Evolutionary conservation across 2,888 invertebrate genomes (phyloP).

Genomic region (Oscheius sp.): DNA sequence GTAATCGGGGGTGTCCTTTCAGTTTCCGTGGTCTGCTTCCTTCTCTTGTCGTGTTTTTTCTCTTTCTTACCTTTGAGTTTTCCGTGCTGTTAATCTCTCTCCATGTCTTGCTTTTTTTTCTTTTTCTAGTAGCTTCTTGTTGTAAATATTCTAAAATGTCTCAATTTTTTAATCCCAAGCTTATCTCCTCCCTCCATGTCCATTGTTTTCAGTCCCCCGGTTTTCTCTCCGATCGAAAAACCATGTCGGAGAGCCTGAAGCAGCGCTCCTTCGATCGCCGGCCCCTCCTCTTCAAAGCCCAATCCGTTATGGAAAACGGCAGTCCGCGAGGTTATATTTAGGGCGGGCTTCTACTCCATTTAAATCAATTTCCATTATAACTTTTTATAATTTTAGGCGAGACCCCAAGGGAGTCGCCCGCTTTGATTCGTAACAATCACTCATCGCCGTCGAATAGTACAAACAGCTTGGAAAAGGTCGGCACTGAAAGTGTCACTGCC

Average conservation of each 20-base stretch:
- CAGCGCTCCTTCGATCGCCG: constrained; percentile 46
- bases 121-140: not conserved
- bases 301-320: constrained; percentile 63
- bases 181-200: not conserved
- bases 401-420: constrained; percentile 46
- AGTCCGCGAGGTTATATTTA: constrained; percentile 44
- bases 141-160: no score
- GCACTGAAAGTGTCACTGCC: constrained; percentile 63
- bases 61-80: constrained; percentile 7
- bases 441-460: constrained; percentile 50
- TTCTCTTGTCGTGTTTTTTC: not conserved
- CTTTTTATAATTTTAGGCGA: constrained; percentile 43
- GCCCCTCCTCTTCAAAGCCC: constrained; percentile 68
- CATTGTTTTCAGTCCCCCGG: constrained; percentile 39
- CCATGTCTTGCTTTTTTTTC: constrained; percentile 1
- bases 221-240: constrained; percentile 26
- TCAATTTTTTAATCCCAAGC: no score
- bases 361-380: not conserved
- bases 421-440: constrained; percentile 11
- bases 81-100: constrained; percentile 7
- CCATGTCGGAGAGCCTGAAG: constrained; percentile 28
- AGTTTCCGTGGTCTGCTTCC: not conserved
- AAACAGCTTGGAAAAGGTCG: constrained; percentile 46
- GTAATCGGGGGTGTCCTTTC: not conserved
- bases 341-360: not conserved